Base-by-base conservation (phyloP, 2,797 vertebrate species). In the Spea hammondii region DNA sequence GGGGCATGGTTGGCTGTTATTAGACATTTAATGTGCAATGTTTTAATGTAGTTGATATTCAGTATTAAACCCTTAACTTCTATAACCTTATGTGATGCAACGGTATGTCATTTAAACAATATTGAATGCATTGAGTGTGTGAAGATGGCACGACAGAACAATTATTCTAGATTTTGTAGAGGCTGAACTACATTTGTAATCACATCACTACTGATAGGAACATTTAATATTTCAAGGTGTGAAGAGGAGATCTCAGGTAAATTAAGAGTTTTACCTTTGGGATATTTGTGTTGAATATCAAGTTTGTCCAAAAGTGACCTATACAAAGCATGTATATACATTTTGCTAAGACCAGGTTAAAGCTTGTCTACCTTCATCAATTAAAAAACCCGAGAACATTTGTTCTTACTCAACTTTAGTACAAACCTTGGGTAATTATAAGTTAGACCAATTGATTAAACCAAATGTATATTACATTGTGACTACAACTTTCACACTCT, bases 261-360 rank as follows among this genome's bases (percentile, higher is more conserved):
- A 13, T 59, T 59, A 59, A 10, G n/a, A 59, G 55, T 13, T 10
- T 59, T 59, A 68, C 47, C 65, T 13, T 59, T 59, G 55, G 55
- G 55, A 59, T 59, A n/a, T 59, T 59, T 59, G 55, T 59, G 12
- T 59, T 59, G 55, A 59, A 59, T n/a, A 59, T 59, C 55, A 59
- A 13, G 8, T 59, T 12, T 59, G 12, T 5, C 55, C 55, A 13
- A 13, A 10, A 59, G 11, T 5, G 55, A 59, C 32, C 32, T 32
- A 32, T 32, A 32, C 2, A 2, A 32, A 32, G 32, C 32, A 32
- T 32, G 32, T 32, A 2, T 32, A 32, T 32, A 32, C 32, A 32
- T 32, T 32, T 32, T 32, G 32, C 32, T 32, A 32, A 2, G 32
- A 32, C 32, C 32, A 32, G 32, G 32, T 32, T 32, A 32, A 32